phyloP scores from a whole-genome alignment of 2,888 invertebrate species.

The Dynastes tityus region DNA sequence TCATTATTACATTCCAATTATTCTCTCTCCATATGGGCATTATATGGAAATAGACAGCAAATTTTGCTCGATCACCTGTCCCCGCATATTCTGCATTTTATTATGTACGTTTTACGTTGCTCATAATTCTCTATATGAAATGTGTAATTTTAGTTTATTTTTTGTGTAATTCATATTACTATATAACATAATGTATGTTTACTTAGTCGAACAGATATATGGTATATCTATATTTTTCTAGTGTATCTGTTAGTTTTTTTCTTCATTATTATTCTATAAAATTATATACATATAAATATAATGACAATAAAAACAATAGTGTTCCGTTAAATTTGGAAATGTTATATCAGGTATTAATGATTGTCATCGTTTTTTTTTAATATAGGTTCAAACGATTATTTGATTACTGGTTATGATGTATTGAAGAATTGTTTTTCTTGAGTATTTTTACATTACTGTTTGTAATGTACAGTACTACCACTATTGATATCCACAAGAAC shows the following conservation, averaged over 20 bases:
- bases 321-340: slow-evolving; percentile 29
- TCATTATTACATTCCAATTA: slow-evolving; percentile 49
- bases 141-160: slow-evolving; percentile 14
- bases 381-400: not conserved
- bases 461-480: slow-evolving; percentile 51
- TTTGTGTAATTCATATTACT: slow-evolving; percentile 15
- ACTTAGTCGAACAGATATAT: slow-evolving; percentile 17
- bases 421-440: not conserved
- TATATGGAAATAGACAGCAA: slow-evolving; percentile 35
- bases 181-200: slow-evolving; percentile 29
- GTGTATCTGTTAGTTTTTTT: slow-evolving; percentile 29
- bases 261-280: slow-evolving; percentile 29
- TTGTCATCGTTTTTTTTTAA: not conserved
- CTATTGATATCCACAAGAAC: slow-evolving; percentile 19
- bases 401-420: slow-evolving; percentile 4
- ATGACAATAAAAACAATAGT: slow-evolving; percentile 42
- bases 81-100: slow-evolving; percentile 29
- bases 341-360: slow-evolving; percentile 7
- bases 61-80: slow-evolving; percentile 14
- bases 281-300: slow-evolving; percentile 40
- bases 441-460: slow-evolving; percentile 12
- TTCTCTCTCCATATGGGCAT: slow-evolving; percentile 37
- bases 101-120: slow-evolving; percentile 25
- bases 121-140: slow-evolving; percentile 31
- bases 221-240: slow-evolving; percentile 37